These are phyloP conservation scores for Murina feae DNA, from an alignment of 2,113 vertebrate species.

Conservation along the genomic window DNA sequence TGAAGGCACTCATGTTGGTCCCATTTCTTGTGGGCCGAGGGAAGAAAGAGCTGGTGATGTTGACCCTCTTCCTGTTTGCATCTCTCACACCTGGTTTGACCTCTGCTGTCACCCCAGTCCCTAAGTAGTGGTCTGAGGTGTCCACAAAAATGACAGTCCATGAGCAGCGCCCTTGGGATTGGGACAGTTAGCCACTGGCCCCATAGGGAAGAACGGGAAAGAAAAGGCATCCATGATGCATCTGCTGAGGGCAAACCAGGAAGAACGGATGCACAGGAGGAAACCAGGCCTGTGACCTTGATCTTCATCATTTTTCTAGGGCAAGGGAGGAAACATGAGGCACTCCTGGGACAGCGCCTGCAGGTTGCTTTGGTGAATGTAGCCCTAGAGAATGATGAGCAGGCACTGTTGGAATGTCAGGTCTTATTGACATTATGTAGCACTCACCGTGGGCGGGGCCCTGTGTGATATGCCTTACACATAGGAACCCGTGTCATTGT, in stretches of 20 bases:
- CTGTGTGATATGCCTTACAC: neutral
- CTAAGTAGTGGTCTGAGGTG: neutral
- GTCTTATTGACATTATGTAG: neutral
- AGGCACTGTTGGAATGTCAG: neutral
- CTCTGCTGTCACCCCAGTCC: neutral
- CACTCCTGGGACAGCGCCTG: neutral
- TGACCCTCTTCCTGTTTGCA: neutral
- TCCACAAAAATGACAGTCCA: neutral
- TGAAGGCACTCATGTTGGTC: accelerated
- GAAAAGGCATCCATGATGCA: neutral
- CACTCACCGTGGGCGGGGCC: neutral
- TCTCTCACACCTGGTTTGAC: neutral
- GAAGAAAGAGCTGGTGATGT: neutral
- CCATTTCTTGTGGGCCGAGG: neutral
- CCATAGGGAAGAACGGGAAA: neutral
- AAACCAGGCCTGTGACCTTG: neutral
- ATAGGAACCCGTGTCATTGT: neutral
- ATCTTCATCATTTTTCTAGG: neutral
- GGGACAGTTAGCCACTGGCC: no score
- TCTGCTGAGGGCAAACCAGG: neutral
- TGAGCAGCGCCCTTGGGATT: neutral
- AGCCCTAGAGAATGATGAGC: neutral
- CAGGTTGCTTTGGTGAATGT: neutral
- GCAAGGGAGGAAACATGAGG: neutral
- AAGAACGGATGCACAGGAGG: accelerated